Percentiles rank a stretch among this genome's conserved stretches.
Conservation (phyloP, 2,113 vertebrate genomes). For the Tragulus kanchil region DNA sequence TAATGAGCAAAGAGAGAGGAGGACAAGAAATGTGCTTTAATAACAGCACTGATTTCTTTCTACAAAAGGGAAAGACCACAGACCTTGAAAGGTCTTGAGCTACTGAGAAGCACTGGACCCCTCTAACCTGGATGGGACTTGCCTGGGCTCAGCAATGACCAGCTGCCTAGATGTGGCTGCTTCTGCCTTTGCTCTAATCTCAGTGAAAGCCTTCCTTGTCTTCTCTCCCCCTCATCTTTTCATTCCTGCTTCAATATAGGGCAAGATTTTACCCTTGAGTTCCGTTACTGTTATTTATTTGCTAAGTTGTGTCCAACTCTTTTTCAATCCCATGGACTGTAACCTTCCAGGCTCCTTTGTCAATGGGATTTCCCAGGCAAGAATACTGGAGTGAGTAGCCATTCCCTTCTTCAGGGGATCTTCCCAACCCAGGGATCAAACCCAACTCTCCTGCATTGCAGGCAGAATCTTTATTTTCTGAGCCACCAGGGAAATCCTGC, state of each 20-base stretch:
- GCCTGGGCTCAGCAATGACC: background rate
- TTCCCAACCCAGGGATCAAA: background rate
- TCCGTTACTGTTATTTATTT: background rate
- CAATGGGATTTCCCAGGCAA: background rate
- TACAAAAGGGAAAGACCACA: rapidly evolving
- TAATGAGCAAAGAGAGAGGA: background rate
- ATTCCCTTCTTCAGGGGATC: background rate
- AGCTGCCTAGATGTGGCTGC: background rate
- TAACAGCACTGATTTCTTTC: too few species aligned
- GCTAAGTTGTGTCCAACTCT: background rate
- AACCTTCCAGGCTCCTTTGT: background rate
- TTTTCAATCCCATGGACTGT: background rate
- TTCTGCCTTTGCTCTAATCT: background rate
- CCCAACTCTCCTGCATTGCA: background rate
- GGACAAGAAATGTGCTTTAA: background rate
- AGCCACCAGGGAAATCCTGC: background rate
- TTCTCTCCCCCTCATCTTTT: background rate
- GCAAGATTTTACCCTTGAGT: background rate
- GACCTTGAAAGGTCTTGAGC: background rate
- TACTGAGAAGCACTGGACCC: rapidly evolving
- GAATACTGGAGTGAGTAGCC: background rate
- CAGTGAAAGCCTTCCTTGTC: background rate
- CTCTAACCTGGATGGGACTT: background rate
- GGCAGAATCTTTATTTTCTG: background rate
- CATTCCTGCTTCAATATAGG: background rate